Base-by-base conservation (phyloP, 2,797 vertebrate species). In the Fundulus diaphanus region DNA sequence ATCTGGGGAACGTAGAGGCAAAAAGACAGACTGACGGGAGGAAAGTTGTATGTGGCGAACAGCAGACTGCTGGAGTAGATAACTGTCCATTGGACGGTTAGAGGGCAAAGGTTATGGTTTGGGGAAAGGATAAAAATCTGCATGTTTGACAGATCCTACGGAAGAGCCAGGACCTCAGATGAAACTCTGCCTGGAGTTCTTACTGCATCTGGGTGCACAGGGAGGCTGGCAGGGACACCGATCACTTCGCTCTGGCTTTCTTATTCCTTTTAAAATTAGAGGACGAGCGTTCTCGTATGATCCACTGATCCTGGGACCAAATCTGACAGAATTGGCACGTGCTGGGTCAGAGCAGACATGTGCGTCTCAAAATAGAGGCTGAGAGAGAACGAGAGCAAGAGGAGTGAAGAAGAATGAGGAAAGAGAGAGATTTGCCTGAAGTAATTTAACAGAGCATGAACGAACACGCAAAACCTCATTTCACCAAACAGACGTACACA, bases 321-420 rank as follows among this genome's bases (percentile, higher is more conserved):
- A 88, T 82, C 83, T 87, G 83, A 90, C 84, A 90, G 84, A 88
- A 90, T 79, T 1, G 9, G 77, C 91, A 93, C 87, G 37, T 90
- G 89, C 81, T 59, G 84, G 87, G 86, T 89, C 85, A 76, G 49
- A 29, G 85, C 72, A 61, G 78, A 81, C 92, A 91, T 87, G 91
- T 90, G 91, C 68, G 35, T 87, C 89, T 91, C 71, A 77, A 91
- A 91, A 93, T 91, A 94, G 84, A 86, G 89, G 79, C 22, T 0
- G 71, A 68, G 52, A 68, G 57, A 68, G 65, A 87, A 87, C 31
- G 35, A 16, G 80, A 87, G 72, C 77, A 75, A n/a, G 37, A 35
- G 75, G 68, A 2, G 4, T 54, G 80, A 79, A 42, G 72, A 77
- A 74, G 49, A 82, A 82, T 1, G 68, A 72, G 68, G 52, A 56